A percentile compares a stretch with the other conserved stretches of the same genome.
Conservation (phyloP, 2,888 invertebrate species). For the Polydrusus pterygomalis region DNA sequence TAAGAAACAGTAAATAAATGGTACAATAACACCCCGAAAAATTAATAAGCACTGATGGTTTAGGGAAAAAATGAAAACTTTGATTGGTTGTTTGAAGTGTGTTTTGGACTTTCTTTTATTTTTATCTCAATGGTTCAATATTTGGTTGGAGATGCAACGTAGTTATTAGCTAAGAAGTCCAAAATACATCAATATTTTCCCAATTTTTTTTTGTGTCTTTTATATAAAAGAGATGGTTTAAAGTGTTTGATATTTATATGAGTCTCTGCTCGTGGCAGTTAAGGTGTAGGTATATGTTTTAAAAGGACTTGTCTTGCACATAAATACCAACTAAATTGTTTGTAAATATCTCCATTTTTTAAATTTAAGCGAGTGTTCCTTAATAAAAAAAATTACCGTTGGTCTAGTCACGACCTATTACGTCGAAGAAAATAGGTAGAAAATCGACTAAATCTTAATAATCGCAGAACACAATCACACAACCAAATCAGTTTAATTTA, state of each 20-base stretch:
- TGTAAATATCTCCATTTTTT: too few relatives aligned
- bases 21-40: not conserved
- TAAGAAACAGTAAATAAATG: conserved; percentile 24
- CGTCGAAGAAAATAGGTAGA: not conserved
- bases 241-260: too few relatives aligned
- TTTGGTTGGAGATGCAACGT: too few relatives aligned
- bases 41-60: not conserved
- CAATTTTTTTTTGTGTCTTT: too few relatives aligned
- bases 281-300: too few relatives aligned
- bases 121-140: not conserved
- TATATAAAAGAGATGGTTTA: too few relatives aligned
- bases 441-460: not conserved
- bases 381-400: not conserved
- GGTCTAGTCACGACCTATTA: not conserved
- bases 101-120: not conserved
- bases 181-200: too few relatives aligned
- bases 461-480: not conserved
- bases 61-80: not conserved
- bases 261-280: too few relatives aligned
- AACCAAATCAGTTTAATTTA: not conserved
- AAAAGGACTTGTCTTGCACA: too few relatives aligned
- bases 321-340: too few relatives aligned
- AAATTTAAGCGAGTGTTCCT: not conserved
- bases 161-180: too few relatives aligned
- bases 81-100: not conserved